Evolutionary conservation across 2,113 vertebrate genomes (phyloP).

Genomic region (Steatornis caripensis): DNA sequence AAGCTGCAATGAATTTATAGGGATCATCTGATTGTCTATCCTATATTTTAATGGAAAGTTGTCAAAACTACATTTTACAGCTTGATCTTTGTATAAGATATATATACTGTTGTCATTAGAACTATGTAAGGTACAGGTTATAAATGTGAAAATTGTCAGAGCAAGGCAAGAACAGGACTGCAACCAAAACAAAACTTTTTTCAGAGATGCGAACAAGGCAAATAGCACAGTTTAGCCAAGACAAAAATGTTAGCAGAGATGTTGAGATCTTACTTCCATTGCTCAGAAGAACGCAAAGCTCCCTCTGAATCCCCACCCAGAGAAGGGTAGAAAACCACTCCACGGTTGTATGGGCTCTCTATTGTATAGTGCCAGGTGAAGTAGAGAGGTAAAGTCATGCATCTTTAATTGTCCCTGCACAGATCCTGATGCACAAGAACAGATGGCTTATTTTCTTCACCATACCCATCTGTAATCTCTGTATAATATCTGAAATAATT

Average conservation of each 20-base stretch:
- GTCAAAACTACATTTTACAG: not conserved
- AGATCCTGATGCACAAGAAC: not conserved
- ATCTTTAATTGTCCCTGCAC: not conserved
- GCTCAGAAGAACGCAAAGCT: not conserved
- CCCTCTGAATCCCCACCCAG: not conserved
- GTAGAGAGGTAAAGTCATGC: not conserved
- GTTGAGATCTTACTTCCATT: not conserved
- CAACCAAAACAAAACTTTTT: not conserved
- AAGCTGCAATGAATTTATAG: not conserved
- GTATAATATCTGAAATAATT: not conserved
- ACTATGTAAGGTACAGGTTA: not conserved
- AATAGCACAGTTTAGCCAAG: not conserved
- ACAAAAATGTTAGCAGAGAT: not conserved
- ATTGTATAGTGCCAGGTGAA: not conserved
- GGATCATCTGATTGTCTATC: not conserved
- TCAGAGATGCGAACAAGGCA: not conserved
- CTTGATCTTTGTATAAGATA: not conserved
- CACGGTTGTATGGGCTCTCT: not conserved
- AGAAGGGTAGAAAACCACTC: not conserved
- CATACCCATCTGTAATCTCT: not conserved
- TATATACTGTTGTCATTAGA: not conserved
- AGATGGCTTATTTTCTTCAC: not conserved
- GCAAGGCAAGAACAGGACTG: not conserved
- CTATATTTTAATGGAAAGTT: not conserved
- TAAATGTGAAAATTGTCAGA: not conserved